phyloP scores from a whole-genome alignment of 2,888 invertebrate genomes.

The Artemia sp. region DNA sequence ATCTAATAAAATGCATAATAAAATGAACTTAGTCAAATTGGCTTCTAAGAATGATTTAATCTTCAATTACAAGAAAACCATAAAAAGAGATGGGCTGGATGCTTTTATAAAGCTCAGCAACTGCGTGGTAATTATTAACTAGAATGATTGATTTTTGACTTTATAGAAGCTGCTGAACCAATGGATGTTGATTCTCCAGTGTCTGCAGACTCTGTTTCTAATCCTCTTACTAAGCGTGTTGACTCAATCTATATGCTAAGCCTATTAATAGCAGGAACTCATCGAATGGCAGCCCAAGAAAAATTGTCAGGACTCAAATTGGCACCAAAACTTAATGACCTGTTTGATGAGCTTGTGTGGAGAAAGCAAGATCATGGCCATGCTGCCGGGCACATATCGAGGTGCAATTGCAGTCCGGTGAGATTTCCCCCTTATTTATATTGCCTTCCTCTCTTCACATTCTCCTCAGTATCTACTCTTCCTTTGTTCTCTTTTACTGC shows the following conservation, averaged over 20 bases:
- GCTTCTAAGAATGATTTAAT: too few species aligned
- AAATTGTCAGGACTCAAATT: slow-evolving; percentile 24
- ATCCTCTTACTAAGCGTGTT: slow-evolving; percentile 20
- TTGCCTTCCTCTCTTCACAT: neutral
- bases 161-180: neutral
- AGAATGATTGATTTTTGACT: slow-evolving; percentile 2
- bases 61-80: too few species aligned
- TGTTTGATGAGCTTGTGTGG: slow-evolving; percentile 26
- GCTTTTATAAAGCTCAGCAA: too few species aligned
- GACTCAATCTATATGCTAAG: slow-evolving; percentile 25
- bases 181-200: neutral
- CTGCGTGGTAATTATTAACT: too few species aligned
- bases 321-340: slow-evolving; percentile 24
- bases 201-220: slow-evolving; percentile 8
- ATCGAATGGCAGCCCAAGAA: slow-evolving; percentile 24
- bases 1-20: too few species aligned
- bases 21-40: too few species aligned
- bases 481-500: neutral
- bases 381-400: slow-evolving; percentile 24
- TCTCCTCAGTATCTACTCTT: neutral
- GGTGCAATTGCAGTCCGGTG: slow-evolving; percentile 26
- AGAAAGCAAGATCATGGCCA: slow-evolving; percentile 20
- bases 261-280: slow-evolving; percentile 25
- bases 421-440: neutral
- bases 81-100: too few species aligned